Base-by-base conservation (phyloP, 1,140 invertebrate genomes). In the Stratiolaelaps scimitus region DNA sequence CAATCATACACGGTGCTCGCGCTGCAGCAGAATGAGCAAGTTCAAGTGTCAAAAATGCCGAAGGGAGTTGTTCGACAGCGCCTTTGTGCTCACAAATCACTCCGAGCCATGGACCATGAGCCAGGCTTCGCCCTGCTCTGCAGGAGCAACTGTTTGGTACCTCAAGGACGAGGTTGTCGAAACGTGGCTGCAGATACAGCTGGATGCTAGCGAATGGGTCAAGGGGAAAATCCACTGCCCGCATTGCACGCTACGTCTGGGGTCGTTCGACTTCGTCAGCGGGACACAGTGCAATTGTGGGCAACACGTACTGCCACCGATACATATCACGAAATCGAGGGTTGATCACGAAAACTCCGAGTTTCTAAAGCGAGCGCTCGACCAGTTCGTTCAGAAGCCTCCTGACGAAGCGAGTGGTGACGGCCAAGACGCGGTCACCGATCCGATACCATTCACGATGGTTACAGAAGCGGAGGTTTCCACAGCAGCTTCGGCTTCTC, bases 221-320 rank as follows among this genome's bases (percentile, higher is more conserved):
- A 81, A 80, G 74, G 82, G 81, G 26, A 83, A 82, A 75, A 68
- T 83, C n/a, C 74, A 77, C 48, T 83, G 82, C 76, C 77, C 77
- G 69, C 75, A 77, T 65, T 83, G 82, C 72, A 73, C 76, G 23
- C 74, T 73, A 64, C 76, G 81, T 73, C 73, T 83, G 26, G 82
- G 82, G 1, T 79, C 80, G 13, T 83, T 82, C 75, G 81, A 83
- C 73, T 83, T 81, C 74, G 75, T 83, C 2, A 78, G 80, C 26
- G 81, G 81, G 19, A 72, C 76, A 65, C 80, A 81, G 72, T 83
- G 82, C 71, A 68, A 74, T 2, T 83, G 82, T 73, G 75, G 75
- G 43, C 66, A 72, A 30, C 73, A 73, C 65, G 73, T 81, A 44
- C 68, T 81, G 65, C 81, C 81, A 40, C 71, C 78, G 5, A 43